phyloP scores from a whole-genome alignment of 2,797 vertebrate genomes.

The Dendrocincla tyrannina region DNA sequence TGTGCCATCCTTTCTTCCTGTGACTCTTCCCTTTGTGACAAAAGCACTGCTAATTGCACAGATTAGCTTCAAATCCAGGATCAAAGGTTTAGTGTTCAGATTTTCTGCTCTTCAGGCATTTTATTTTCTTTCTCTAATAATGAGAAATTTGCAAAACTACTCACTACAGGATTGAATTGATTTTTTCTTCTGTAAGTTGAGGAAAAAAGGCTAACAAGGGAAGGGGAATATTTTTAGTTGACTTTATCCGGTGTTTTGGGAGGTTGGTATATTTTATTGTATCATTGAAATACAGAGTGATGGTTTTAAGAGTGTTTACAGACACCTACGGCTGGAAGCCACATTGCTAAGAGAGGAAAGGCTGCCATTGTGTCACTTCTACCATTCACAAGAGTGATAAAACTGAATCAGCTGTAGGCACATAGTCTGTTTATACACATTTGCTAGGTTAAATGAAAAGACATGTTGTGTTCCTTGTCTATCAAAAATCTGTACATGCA shows the following conservation, averaged over 20 bases:
- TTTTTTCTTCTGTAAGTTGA: not conserved
- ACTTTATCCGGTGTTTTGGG: not conserved
- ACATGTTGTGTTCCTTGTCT: not conserved
- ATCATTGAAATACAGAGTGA: not conserved
- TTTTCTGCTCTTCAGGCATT: conserved; percentile 16
- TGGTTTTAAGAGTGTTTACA: not conserved
- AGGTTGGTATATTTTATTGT: not conserved
- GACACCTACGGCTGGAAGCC: not conserved
- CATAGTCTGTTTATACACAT: not conserved
- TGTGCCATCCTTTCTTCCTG: not conserved
- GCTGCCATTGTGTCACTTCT: not conserved
- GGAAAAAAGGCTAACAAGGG: not conserved
- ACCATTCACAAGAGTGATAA: not conserved
- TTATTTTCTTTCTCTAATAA: not conserved
- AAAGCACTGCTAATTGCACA: conserved; percentile 4
- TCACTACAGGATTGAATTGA: not conserved
- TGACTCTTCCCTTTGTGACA: not conserved
- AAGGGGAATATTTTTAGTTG: not conserved
- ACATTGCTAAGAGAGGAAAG: not conserved
- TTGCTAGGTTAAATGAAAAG: conserved; percentile 3
- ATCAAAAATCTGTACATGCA: not conserved
- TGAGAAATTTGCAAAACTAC: not conserved
- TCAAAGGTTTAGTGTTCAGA: not conserved
- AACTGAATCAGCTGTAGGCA: not conserved
- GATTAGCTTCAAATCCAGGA: conserved; percentile 1